Evolutionary conservation across 2,797 vertebrate genomes (phyloP), one percentile per base, ranked within the genome.

Genomic region (Alcedo atthis): DNA sequence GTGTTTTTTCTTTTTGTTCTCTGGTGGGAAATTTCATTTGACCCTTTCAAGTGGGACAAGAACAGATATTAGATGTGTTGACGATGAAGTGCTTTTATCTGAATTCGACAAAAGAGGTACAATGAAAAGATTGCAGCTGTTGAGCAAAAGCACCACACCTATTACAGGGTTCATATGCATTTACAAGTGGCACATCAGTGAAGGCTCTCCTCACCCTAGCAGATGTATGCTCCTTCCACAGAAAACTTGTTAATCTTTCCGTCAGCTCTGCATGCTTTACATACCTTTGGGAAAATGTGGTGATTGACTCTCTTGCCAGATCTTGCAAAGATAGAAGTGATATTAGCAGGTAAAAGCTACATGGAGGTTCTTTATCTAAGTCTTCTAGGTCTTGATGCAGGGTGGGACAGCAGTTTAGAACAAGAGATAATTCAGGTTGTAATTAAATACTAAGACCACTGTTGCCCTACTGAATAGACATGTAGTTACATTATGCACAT

Each of bases 101-200:
- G 79, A 82, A 90, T 87, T 95, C 81, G 62, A 25, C 78, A 94
- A 78, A 96, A 76, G 63, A 83, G 71, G 83, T 78, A 89, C 93
- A 85, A 88, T 37, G 84, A 91, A 97, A 89, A 94, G 71, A 87
- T 45, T 84, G 63, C 96, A 97, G 96, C 94, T 95, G 96, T 87
- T 93, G 89, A 94, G 89, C 62, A 42, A 86, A 91, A 76, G 74
- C 33, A 8, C 58, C 0, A 7, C 90, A 74, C 70, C 85, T 96
- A 84, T 94, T 96, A 89, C 88, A 85, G 95, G 89, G 92, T 85
- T 95, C 81, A 81, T 37, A 51, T 64, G 48, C 87, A 51, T 94
- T 96, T 96, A 94, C 96, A 96, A 97, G 93, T 90, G 95, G 86
- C 79, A 78, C 54, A 76, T 88, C 96, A 96, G 71, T 11, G 71